phyloP scores from a whole-genome alignment of 2,888 invertebrate genomes.

The Rhamphomyia laevipes region DNA sequence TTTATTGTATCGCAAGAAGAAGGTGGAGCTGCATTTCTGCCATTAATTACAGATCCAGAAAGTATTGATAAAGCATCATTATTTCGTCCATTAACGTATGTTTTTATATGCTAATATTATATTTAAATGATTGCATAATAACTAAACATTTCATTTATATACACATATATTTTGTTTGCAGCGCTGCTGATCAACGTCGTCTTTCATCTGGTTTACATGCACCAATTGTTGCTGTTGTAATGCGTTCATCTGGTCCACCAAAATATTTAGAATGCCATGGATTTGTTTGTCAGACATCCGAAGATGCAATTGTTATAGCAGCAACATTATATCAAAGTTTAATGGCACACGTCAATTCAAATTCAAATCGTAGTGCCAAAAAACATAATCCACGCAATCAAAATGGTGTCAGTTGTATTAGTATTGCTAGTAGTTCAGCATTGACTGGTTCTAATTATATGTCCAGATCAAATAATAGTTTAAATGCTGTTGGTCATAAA shows the following conservation, averaged over 20 bases:
- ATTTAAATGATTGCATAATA: neutral
- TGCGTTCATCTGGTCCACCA: constrained; percentile 63
- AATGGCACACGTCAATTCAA: constrained; percentile 64
- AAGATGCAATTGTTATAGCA: constrained; percentile 84
- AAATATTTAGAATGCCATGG: constrained; percentile 82
- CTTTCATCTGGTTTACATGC: constrained; percentile 50
- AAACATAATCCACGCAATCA: constrained; percentile 51
- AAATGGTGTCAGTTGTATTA: constrained; percentile 67
- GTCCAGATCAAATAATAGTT: constrained; percentile 23
- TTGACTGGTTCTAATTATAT: constrained; percentile 31
- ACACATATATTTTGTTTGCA: no score
- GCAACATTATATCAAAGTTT: constrained; percentile 82
- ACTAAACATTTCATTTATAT: no score
- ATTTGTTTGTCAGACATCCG: constrained; percentile 78
- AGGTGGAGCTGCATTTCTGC: constrained; percentile 62
- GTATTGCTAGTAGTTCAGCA: constrained; percentile 53
- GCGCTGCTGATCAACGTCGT: constrained; percentile 31
- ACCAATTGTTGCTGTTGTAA: constrained; percentile 81
- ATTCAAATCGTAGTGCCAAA: constrained; percentile 31
- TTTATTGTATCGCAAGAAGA: constrained; percentile 57
- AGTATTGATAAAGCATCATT: constrained; percentile 61
- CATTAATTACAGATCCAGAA: constrained; percentile 71
- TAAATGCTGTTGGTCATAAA: constrained; percentile 23
- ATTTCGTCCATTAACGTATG: constrained; percentile 42
- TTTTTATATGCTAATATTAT: neutral